Base-by-base conservation (phyloP, 2,797 vertebrate species). In the Enteromius afrohamiltoni region DNA sequence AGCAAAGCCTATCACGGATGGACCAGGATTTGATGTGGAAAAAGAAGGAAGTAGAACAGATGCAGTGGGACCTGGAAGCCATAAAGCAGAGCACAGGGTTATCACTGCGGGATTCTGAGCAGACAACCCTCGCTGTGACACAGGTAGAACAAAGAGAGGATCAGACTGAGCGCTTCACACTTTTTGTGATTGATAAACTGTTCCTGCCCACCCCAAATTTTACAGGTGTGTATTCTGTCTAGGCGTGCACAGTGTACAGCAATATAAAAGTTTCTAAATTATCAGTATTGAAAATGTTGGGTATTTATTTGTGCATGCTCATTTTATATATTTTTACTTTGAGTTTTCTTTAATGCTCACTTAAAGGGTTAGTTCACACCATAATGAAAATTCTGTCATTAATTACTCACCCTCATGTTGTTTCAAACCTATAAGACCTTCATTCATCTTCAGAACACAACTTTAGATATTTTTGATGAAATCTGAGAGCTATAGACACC, bases 131-230 rank as follows among this genome's bases (percentile, higher is more conserved):
- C 17, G 34, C 49, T 42, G 23, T 45, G 47, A 55, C 67, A 65
- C 82, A 86, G 65, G 37, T 71, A 70, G 84, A 87, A 69, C 78
- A 85, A 69, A 73, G 51, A 34, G 64, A 31, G 19, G 73, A 78
- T 21, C 82, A 86, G 69, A 80, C 19, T 6, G 89, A 91, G 70
- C 86, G 83, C 58, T 82, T 90, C 45, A 91, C 90, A 1, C 78
- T 93, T 85, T 91, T 92, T 82, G 88, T 93, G 84, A 89, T 93
- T 2, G 93, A 94, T 88, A 92, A 89, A 70, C 74, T 93, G 74
- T 94, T 94, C 87, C 88, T 92, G 84, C 87, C 89, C 69, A 89
- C 88, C 6, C 87, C 90, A 11, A 86, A 85, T 68, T 79, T 89
- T 19, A 86, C 89, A 94, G 92, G 94, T 94, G 74, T 8, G 85